A percentile compares a stretch with the other conserved stretches of the same genome.
phyloP scores from a whole-genome alignment of 2,113 vertebrate genomes.

The Rattus norvegicus region GRCr8 NC_086033.1:88208501-88209000 shows the following conservation, averaged over 20 bases:
- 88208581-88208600: background rate
- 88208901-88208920: constrained; percentile 56
- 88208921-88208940: constrained; percentile 70
- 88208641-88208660: constrained; percentile 27
- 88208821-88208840: constrained; percentile 82
- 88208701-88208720: constrained; percentile 8
- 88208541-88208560: constrained; percentile 41
- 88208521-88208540: background rate
- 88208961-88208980: constrained; percentile 79
- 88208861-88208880: constrained; percentile 85
- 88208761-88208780: constrained; percentile 46
- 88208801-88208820: constrained; percentile 72
- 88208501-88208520: background rate
- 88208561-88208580: constrained; percentile 30
- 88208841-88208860: constrained; percentile 68
- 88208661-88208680: constrained; percentile 34
- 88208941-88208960: constrained; percentile 82
- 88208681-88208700: constrained; percentile 56
- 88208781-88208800: constrained; percentile 73
- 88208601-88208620: constrained; percentile 55
- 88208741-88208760: constrained; percentile 70
- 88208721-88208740: constrained; percentile 48
- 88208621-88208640: constrained; percentile 59
- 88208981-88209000: constrained; percentile 83
- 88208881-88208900: constrained; percentile 49